Percentiles rank a stretch among this genome's conserved stretches.
Evolutionary conservation across 2,113 vertebrate genomes (phyloP).

Genomic region (Mormyrus iriodes): DNA sequence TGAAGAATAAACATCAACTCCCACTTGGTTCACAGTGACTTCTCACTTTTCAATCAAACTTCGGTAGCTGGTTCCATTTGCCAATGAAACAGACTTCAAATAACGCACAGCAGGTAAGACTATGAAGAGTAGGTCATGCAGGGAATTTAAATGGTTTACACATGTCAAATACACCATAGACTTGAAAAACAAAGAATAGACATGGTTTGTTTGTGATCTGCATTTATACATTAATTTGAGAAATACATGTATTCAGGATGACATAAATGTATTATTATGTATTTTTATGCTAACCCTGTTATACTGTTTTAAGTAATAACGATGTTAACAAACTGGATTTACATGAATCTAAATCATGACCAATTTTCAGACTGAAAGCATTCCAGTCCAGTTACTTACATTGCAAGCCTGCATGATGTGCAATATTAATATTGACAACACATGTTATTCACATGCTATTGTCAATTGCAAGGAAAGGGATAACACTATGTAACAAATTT

Average conservation of each 20-base stretch:
- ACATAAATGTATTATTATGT: background rate
- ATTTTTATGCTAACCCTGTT: background rate
- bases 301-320: background rate
- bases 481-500: no score
- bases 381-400: background rate
- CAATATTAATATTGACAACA: background rate
- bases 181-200: background rate
- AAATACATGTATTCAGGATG: background rate
- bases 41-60: conserved; percentile 25
- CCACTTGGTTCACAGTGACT: conserved; percentile 10
- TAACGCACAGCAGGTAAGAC: background rate
- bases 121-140: background rate
- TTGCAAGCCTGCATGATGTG: background rate
- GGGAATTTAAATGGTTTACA: background rate
- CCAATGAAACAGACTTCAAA: background rate
- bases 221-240: background rate
- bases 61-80: conserved; percentile 10
- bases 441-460: background rate
- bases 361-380: background rate
- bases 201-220: background rate
- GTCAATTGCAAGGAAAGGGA: background rate
- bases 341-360: background rate
- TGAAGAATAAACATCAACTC: conserved; percentile 33
- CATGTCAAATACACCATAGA: background rate
- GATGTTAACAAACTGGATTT: background rate